A percentile compares a stretch with the other conserved stretches of the same genome.
These are phyloP conservation scores for Muscidifurax raptorellus DNA, from an alignment of 1,140 invertebrate genomes.

Conservation along the genomic window DNA sequence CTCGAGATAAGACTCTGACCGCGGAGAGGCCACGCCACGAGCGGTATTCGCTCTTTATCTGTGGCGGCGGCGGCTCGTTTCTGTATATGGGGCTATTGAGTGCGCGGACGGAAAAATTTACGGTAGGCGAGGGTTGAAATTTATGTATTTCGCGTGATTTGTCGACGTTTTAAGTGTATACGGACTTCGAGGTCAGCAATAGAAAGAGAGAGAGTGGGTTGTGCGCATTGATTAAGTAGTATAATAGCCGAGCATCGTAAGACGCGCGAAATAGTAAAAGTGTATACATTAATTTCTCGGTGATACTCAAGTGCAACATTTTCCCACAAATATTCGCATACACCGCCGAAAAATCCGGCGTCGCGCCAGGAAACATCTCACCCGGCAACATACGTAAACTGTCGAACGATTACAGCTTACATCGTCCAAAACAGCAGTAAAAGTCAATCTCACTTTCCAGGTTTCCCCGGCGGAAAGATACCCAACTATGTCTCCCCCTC, in stretches of 20 bases:
- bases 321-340: no score
- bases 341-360: background rate
- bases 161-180: background rate
- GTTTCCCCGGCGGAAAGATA: background rate
- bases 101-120: background rate
- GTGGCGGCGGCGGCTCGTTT: background rate
- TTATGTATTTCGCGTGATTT: background rate
- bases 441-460: conserved; percentile 10
- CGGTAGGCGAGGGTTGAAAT: background rate
- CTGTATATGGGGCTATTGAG: background rate
- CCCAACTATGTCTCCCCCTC: background rate
- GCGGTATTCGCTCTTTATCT: background rate
- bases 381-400: background rate
- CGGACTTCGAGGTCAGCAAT: no score
- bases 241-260: no score
- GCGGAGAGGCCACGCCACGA: background rate
- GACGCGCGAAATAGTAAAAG: no score
- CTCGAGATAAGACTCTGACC: conserved; percentile 22
- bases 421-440: conserved; percentile 17
- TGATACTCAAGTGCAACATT: no score
- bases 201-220: background rate
- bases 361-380: background rate
- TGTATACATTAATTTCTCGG: no score
- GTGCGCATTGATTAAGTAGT: background rate
- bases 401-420: background rate